Base-by-base conservation (phyloP, 1,140 invertebrate genomes). In the Pseudomyrmex cubaensis region DNA sequence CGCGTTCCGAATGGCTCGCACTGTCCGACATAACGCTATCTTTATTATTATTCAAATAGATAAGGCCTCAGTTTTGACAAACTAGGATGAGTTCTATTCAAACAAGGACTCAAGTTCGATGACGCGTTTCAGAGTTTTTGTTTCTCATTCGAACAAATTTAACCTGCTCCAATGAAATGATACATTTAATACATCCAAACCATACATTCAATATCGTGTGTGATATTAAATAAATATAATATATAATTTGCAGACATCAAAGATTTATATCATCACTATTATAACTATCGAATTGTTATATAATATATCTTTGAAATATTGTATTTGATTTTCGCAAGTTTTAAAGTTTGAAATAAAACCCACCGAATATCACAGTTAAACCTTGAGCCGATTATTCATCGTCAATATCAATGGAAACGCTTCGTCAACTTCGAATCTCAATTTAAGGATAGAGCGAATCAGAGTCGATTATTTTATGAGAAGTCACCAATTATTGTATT, bases 401-500 rank as follows among this genome's bases (percentile, higher is more conserved):
- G 59, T 2, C 15, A 44, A 35, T 8, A 17, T 8, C 52, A 25
- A 50, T 22, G 50, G 20, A 35, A 70, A 59, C 44, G 82, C 72
- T 9, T 66, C 62, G 80, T 83, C 84, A 73, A 78, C 48, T 78
- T 88, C 67, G 86, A 86, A 73, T 67, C 83, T 70, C 69, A 84
- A 44, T 54, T 67, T 75, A 83, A 87, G 75, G 84, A 84, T 87
- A 85, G 87, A 91, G 82, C 89, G 80, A 91, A 90, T 88, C 83
- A 91, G 35, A 35, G 87, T 86, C 80, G 88, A 92, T 86, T 89
- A 90, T 90, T 90, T 92, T 89, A 92, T 87, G 91, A 92, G 84
- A 92, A 92, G 92, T 92, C 92, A 92, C 90, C 92, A 92, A 92
- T 93, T 89, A 92, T 92, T 89, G 89, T 91, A 92, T 90, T 89